Evolutionary conservation across 2,113 vertebrate species (phyloP), one percentile per base, ranked within the genome.

Genomic region (Glareola pratincola): DNA sequence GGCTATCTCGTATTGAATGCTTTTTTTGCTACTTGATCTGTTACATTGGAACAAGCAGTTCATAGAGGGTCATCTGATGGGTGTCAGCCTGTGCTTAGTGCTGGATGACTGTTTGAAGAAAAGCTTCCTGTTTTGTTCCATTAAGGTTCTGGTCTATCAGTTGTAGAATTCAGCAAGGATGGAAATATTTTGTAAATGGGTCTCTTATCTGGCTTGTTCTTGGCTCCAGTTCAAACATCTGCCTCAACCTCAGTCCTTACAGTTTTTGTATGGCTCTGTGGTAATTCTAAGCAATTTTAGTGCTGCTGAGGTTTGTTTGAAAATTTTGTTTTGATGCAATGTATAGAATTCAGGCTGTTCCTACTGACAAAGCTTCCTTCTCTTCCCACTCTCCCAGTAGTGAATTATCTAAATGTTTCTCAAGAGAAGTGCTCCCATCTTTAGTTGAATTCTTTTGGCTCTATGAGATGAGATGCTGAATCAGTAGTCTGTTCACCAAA

Each of bases 41-140:
- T 86, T 94, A 48, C 4, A 12, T 3, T 85, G 77, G 84, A 89
- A 48, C 43, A 69, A 71, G 41, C 29, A 22, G 51, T 95, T 92
- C 64, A 57, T 7, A 54, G 47, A 64, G 48, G 62, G 56, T 91
- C 77, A 82, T 91, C 69, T 93, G 74, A 79, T 57, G 62, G 19
- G 57, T 95, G 96, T 88, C 92, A 96, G 95, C 64, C 84, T 53
- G 64, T 94, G 87, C 84, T 92, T 22, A 48, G 81, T 69, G 27
- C 88, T 53, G 45, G 53, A 45, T 88, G 57, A 39, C 64, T 90
- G 37, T 19, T 41, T 54, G 92, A 95, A 92, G 57, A 88, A 94
- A 93, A 94, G 76, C 89, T 94, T 94, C 79, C 91, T 96, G 84
- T 94, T 94, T 96, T 94, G 59, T 89, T 94, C 77, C 43, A 71